Base-by-base conservation (phyloP, 2,113 vertebrate species). In the Psittacara wagleri region DNA sequence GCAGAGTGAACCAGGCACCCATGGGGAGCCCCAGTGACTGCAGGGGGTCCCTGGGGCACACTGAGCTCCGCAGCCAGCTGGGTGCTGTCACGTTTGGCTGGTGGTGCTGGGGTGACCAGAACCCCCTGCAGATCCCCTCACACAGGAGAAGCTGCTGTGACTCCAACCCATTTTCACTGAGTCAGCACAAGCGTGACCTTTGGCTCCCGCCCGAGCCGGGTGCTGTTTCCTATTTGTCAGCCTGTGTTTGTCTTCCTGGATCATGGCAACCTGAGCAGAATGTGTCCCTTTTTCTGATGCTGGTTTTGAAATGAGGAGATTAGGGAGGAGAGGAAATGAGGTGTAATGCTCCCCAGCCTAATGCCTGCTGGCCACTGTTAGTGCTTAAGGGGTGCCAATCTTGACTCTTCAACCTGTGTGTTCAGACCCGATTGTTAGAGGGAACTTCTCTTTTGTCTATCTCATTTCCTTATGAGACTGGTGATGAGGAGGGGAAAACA, bases 341-440 rank as follows among this genome's bases (percentile, higher is more conserved):
- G 48, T 1, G 0, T 43, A 8, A 19, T 64, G 67, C 43, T 55
- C 1, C 10, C 33, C 54, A 43, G 64, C 3, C 0, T 22, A 11
- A 12, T 52, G 89, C 86, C 91, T 96, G 95, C 29, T 44, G 68
- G 86, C 66, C 27, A 8, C 93, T 91, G 92, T 95, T 96, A 92
- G 83, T 91, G 28, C 72, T 84, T 74, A 29, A 41, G 77, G 83
- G 55, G 62, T 84, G 86, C 88, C 95, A 91, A 92, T 96, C 93
- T 91, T 75, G 16, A 41, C 7, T 87, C 91, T 78, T 73, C 57
- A 85, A 84, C 76, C 68, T 72, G 59, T 64, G 31, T 95, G 91
- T 80, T 93, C 73, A 29, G 52, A 59, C 83, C 63, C 78, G 91
- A 78, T 96, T 88, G 83, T 7, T 89, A 87, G 62, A 85, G 49